These are phyloP conservation scores for Cephus nigrinus DNA, from an alignment of 2,888 invertebrate genomes.

Conservation along the genomic window DNA sequence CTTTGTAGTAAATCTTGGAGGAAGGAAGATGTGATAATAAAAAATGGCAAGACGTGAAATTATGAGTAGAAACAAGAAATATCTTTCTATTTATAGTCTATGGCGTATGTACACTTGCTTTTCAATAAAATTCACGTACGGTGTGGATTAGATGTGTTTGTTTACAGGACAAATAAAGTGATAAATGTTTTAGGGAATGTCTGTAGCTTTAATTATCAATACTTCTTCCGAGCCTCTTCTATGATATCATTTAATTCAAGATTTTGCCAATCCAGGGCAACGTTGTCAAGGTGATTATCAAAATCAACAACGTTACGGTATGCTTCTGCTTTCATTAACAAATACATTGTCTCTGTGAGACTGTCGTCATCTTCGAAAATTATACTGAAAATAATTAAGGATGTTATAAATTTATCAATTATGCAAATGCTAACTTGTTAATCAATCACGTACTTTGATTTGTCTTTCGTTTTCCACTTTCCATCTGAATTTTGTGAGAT, in stretches of 20 bases:
- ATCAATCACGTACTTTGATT: constrained; percentile 61
- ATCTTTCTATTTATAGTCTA: constrained; percentile 35
- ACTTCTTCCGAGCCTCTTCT: constrained; percentile 57
- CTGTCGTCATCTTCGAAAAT: constrained; percentile 64
- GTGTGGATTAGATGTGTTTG: background rate
- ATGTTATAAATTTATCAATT: background rate
- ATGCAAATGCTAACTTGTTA: constrained; percentile 7
- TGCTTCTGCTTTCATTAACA: constrained; percentile 78
- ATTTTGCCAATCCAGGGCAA: constrained; percentile 91
- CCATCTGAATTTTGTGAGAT: constrained; percentile 78
- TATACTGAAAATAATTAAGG: constrained; percentile 40
- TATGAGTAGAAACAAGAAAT: constrained; percentile 29
- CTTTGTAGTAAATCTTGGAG: background rate
- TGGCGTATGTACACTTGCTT: constrained; percentile 40
- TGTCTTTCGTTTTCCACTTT: constrained; percentile 78
- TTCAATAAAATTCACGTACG: constrained; percentile 26
- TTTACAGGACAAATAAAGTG: background rate
- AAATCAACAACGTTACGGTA: constrained; percentile 90
- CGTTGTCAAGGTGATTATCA: constrained; percentile 96
- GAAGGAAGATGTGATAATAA: background rate
- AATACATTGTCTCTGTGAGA: constrained; percentile 74
- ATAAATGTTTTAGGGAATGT: background rate
- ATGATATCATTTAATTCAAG: constrained; percentile 73
- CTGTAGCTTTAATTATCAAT: constrained; percentile 18
- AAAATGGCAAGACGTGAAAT: background rate